Evolutionary conservation across 2,797 vertebrate genomes (phyloP).

Genomic region (Myripristis murdjan): DNA sequence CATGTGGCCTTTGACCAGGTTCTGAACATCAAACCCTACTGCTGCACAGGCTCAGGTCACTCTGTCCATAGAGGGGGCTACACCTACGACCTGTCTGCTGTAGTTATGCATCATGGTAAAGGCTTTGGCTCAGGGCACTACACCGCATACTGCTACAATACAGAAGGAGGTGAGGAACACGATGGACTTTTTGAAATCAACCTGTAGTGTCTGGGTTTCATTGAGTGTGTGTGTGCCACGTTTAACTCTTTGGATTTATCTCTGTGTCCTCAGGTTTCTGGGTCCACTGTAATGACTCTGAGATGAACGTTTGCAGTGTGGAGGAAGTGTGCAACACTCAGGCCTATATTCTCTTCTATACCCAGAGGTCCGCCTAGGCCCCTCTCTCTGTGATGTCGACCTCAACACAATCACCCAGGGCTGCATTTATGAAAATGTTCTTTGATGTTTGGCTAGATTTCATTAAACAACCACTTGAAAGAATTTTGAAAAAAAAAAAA

Average conservation of each 20-base stretch:
- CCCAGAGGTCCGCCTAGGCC: conserved; percentile 94
- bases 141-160: conserved; percentile 99
- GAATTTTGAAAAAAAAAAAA: conserved; percentile 49
- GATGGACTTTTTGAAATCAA: not conserved
- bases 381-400: conserved; percentile 81
- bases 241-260: not conserved
- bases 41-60: conserved; percentile 93
- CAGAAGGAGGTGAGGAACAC: conserved; percentile 95
- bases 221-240: not conserved
- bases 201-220: not conserved
- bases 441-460: conserved; percentile 57
- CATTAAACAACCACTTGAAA: conserved; percentile 54
- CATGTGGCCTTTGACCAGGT: conserved; percentile 99
- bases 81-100: conserved; percentile 98
- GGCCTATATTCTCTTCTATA: conserved; percentile 99
- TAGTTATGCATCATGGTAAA: conserved; percentile 99
- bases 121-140: conserved; percentile 99
- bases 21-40: conserved; percentile 98
- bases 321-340: conserved; percentile 99
- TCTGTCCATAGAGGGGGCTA: conserved; percentile 92
- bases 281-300: conserved; percentile 99
- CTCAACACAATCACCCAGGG: conserved; percentile 78
- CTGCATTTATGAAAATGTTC: conserved; percentile 72
- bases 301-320: conserved; percentile 99
- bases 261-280: conserved; percentile 91